Evolutionary conservation across 2,888 invertebrate genomes (phyloP), one percentile per base, ranked within the genome.

Genomic region (Spatulosminthurus flaviceps): DNA sequence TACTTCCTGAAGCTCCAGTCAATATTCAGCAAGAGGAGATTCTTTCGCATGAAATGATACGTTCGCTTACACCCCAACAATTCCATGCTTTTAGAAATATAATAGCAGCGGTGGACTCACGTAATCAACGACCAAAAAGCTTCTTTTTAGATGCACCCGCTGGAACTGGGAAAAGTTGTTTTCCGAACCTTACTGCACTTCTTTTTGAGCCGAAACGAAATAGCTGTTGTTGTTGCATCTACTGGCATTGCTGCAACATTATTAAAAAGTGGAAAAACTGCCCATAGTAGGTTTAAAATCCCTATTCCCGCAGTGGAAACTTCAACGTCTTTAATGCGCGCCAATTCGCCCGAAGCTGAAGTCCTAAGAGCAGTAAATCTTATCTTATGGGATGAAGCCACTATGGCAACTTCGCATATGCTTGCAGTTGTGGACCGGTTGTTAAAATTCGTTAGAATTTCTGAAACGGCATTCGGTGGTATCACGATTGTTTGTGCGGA

Each of bases 271-370:
- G 87, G 86, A 7, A 78, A 84, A 80, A 87, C 86, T 9, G 80
- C 82, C 34, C 86, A 86, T 79, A 85, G 84, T 21, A 43, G 77
- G 11, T 86, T 86, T 73, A 82, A 83, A 42, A 69, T 86, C 19
- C 84, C 85, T 22, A 22, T 83, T 1, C 77, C 76, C 9, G 67
- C 61, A 21, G n/a, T 13, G 7, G 61, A 61, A 61, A 61, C 5
- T n/a, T 61, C 61, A n/a, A 61, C 61, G 5, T 61, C 61, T 22
- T 21, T 7, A 13, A 61, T 61, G 5, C 7, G 5, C 41, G 41
- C 41, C 13, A 41, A 41, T 13, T 9, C 7, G 5, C 7, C 5
- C 13, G 78, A 75, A 19, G 83, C 70, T 60, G 72, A 80, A 72
- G 29, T 60, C 22, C 51, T 86, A 13, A 66, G 79, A 51, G 26